Conservation (phyloP, 2,888 invertebrate genomes). For the Sympetrum striolatum region DNA sequence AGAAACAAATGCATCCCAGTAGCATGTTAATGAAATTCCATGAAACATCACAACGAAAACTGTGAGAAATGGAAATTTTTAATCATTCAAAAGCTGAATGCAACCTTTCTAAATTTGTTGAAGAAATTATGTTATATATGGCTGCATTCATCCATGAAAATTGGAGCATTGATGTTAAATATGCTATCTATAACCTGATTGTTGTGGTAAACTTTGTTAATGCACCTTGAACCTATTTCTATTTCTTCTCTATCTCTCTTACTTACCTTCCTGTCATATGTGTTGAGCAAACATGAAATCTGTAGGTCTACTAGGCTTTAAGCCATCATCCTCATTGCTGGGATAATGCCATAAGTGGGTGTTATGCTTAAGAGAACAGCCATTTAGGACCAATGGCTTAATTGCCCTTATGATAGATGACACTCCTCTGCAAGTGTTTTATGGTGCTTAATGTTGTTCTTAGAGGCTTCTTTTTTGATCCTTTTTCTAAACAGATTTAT, state of each 20-base stretch:
- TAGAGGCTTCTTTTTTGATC: conserved; percentile 34
- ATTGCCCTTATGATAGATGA: conserved; percentile 22
- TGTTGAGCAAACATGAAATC: conserved; percentile 4
- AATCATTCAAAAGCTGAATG: conserved; percentile 38
- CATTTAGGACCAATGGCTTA: background rate
- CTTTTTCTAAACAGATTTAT: conserved; percentile 25
- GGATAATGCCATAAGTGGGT: conserved; percentile 7
- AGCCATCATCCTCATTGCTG: background rate
- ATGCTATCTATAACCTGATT: conserved; percentile 17
- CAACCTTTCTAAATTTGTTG: conserved; percentile 6
- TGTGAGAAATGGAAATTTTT: conserved; percentile 36
- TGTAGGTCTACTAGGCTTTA: conserved; percentile 7
- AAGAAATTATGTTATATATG: background rate
- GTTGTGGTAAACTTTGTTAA: conserved; percentile 32
- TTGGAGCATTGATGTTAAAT: conserved; percentile 36
- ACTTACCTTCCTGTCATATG: conserved; percentile 30
- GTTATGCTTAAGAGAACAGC: conserved; percentile 10
- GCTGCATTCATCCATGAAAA: background rate
- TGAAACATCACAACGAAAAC: conserved; percentile 25
- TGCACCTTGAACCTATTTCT: conserved; percentile 32
- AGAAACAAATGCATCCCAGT: conserved; percentile 1
- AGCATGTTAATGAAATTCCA: conserved; percentile 10
- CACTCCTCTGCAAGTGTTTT: conserved; percentile 39
- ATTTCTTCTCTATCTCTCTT: conserved; percentile 23
- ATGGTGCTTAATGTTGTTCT: conserved; percentile 41